Base-by-base conservation (phyloP, 2,888 invertebrate species). In the Sinelater perroti region DNA sequence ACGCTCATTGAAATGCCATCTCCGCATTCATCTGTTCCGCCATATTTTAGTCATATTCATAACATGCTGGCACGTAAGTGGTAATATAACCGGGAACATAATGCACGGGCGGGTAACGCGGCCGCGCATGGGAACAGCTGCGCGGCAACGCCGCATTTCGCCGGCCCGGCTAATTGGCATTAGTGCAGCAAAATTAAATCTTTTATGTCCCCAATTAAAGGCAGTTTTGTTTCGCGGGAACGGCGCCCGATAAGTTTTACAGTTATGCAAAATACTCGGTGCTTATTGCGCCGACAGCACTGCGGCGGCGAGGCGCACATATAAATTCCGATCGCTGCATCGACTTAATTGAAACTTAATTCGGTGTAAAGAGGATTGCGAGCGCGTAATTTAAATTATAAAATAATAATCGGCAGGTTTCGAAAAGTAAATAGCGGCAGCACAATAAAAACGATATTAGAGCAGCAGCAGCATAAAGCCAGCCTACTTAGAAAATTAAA, bases 401-500 rank as follows among this genome's bases (percentile, higher is more conserved):
- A 35, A 35, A 52, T 31, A 11, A 35, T 24, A 17, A 42, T 17
- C 18, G 30, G 11, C 14, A 31, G 24, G 35, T 44, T 44, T 50
- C 20, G 42, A 50, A 50, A 55, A 55, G 38, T 38, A 38, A 40
- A 54, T 45, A 45, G 20, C 11, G 38, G 31, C 46, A 21, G 36
- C 36, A 40, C 14, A 49, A 50, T 40, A 35, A 47, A 57, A 52
- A 47, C 13, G 3, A 35, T 53, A 54, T 45, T 54, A 50, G 50
- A 61, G 50, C 45, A 45, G 47, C 24, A 52, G 57, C 53, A 20
- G 40, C 55, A 60, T 61, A 64, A 64, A 65, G 50, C 26, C 65
- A 65, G 60, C 65, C 67, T 67, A 67, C 67, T 67, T 67, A 62
- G 49, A 52, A 56, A 69, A 69, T 68, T 66, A 67, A 68, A 70